Conservation (phyloP, 2,888 invertebrate species). For the Chironomus tentans region DNA sequence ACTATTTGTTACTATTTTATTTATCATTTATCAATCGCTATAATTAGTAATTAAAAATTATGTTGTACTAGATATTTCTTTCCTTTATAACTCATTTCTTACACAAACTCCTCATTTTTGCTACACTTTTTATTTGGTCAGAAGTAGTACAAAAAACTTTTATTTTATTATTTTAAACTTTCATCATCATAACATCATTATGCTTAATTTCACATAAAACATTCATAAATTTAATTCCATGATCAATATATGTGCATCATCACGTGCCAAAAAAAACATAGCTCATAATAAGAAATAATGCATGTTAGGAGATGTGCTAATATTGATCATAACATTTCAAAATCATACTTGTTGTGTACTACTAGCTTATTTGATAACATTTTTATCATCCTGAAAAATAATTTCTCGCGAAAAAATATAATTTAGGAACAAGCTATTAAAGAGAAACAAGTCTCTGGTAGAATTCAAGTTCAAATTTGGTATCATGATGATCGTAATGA, state of each 20-base stretch:
- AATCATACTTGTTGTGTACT: too few species aligned
- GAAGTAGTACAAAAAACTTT: constrained; percentile 4
- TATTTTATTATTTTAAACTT: background rate
- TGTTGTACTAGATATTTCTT: too few species aligned
- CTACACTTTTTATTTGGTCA: background rate
- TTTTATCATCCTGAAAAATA: background rate
- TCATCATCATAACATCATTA: background rate
- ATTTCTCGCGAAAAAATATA: background rate
- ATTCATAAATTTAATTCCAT: too few species aligned
- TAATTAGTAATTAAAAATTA: background rate
- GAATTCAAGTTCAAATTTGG: constrained; percentile 82
- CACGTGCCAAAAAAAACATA: background rate
- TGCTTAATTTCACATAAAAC: background rate
- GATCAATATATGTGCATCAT: too few species aligned
- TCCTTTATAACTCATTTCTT: background rate
- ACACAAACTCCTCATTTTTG: background rate
- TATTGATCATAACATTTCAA: too few species aligned
- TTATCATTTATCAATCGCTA: background rate
- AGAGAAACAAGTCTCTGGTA: constrained; percentile 65
- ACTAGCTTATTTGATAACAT: too few species aligned
- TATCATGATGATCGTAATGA: constrained; percentile 77
- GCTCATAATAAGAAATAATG: background rate
- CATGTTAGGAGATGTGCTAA: background rate
- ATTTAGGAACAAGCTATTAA: constrained; percentile 60
- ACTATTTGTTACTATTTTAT: background rate